Conservation (phyloP, 2,888 invertebrate genomes). For the Cepaea hortensis region DNA sequence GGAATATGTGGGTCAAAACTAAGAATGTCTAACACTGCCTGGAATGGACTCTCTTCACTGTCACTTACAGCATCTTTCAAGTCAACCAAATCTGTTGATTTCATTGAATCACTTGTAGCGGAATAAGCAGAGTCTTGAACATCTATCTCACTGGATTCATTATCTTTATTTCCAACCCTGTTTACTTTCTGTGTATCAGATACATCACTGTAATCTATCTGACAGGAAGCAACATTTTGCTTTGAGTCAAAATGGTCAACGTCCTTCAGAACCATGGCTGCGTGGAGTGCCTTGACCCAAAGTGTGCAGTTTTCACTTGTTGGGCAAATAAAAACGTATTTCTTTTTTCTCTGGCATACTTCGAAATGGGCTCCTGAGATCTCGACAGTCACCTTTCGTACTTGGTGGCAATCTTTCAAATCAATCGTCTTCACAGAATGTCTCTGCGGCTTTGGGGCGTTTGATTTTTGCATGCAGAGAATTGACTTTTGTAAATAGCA, state of each 20-base stretch:
- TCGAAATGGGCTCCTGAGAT: slow-evolving; percentile 18
- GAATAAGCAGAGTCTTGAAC: not conserved
- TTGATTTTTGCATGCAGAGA: slow-evolving; percentile 18
- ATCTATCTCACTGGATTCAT: slow-evolving; percentile 17
- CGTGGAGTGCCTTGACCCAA: slow-evolving; percentile 27
- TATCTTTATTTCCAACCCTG: not conserved
- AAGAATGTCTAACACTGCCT: not conserved
- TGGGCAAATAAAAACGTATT: slow-evolving; percentile 35
- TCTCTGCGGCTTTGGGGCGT: slow-evolving; percentile 22
- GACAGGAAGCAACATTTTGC: no score
- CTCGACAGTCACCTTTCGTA: slow-evolving; percentile 17
- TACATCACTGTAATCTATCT: slow-evolving; percentile 6
- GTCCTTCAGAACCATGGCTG: slow-evolving; percentile 38
- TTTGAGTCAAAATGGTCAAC: not conserved
- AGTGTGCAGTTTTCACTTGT: slow-evolving; percentile 28
- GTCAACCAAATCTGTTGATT: not conserved
- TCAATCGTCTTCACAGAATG: not conserved
- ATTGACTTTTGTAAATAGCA: slow-evolving; percentile 20
- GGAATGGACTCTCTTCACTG: not conserved
- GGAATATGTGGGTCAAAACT: not conserved
- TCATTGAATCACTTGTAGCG: not conserved
- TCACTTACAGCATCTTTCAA: not conserved
- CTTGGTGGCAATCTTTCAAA: slow-evolving; percentile 25
- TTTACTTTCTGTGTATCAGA: not conserved
- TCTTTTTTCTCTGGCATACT: slow-evolving; percentile 30